Evolutionary conservation across 2,797 vertebrate species (phyloP).

Genomic region (Mustela erminea): DNA sequence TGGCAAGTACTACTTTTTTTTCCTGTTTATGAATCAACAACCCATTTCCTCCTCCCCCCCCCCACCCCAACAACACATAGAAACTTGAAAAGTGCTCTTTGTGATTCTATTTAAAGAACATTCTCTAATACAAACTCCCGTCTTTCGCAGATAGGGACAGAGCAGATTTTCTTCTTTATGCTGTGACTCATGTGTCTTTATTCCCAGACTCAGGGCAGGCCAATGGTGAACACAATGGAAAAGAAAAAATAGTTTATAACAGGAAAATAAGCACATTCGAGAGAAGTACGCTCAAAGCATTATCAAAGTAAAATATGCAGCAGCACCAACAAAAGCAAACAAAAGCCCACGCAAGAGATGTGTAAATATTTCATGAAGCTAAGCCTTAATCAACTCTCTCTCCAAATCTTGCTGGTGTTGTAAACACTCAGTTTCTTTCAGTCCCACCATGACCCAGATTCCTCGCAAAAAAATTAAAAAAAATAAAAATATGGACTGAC

Average conservation of each 20-base stretch:
- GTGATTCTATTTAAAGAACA: not conserved
- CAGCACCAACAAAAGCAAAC: conserved; percentile 73
- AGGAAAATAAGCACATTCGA: conserved; percentile 67
- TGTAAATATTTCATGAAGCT: conserved; percentile 79
- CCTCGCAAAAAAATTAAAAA: conserved; percentile 9
- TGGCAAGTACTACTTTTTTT: not conserved
- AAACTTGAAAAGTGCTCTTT: not conserved
- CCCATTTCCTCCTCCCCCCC: not conserved
- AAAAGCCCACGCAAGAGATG: conserved; percentile 73
- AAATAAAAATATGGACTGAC: conserved; percentile 23
- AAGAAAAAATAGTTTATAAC: conserved; percentile 67
- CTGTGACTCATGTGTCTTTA: conserved; percentile 62
- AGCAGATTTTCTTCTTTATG: conserved; percentile 39
- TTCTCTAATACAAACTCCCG: conserved; percentile 2
- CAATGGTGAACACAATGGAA: conserved; percentile 43
- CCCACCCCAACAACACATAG: not conserved
- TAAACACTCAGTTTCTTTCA: conserved; percentile 73
- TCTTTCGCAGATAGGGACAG: conserved; percentile 27
- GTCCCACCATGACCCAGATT: conserved; percentile 72
- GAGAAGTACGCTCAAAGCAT: conserved; percentile 59
- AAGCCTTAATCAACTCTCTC: conserved; percentile 74
- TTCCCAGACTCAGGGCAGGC: conserved; percentile 51
- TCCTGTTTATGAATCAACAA: conserved; percentile 36
- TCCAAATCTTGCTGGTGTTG: conserved; percentile 62
- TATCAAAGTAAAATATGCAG: conserved; percentile 75